These are phyloP conservation scores for Drosophila subpulchrella DNA, from an alignment of 1,140 invertebrate species.

Conservation along the genomic window DNA sequence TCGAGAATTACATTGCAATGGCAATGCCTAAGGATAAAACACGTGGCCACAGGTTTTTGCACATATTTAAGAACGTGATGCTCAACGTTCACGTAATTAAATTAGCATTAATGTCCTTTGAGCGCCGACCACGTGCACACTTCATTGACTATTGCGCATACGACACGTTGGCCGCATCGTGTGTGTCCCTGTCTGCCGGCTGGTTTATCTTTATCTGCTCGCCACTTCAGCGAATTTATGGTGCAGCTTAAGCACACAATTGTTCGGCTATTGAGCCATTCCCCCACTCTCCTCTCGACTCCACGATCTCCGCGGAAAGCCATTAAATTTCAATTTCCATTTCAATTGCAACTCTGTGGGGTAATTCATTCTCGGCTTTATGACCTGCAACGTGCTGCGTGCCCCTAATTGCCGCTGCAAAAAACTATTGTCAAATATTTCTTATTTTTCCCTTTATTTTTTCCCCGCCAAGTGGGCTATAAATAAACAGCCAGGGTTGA, in stretches of 20 bases:
- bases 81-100: slow-evolving; percentile 66
- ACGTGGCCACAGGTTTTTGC: not conserved
- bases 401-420: slow-evolving; percentile 56
- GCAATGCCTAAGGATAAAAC: no score
- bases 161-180: slow-evolving; percentile 38
- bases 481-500: slow-evolving; percentile 53
- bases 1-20: not conserved
- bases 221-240: slow-evolving; percentile 61
- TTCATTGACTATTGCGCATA: slow-evolving; percentile 71
- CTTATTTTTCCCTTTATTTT: slow-evolving; percentile 9
- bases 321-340: slow-evolving; percentile 50
- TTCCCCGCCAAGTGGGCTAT: slow-evolving; percentile 49
- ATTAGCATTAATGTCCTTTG: slow-evolving; percentile 62
- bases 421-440: slow-evolving; percentile 53
- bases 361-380: slow-evolving; percentile 56
- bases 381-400: slow-evolving; percentile 50
- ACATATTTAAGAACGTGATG: not conserved
- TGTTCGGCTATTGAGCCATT: slow-evolving; percentile 31
- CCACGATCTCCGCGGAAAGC: not conserved
- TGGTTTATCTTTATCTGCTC: not conserved
- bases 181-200: not conserved
- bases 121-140: slow-evolving; percentile 23
- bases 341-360: slow-evolving; percentile 56
- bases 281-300: not conserved
- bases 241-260: slow-evolving; percentile 49